Evolutionary conservation across 1,140 invertebrate species (phyloP).

Genomic region (Sycophila sp.): DNA sequence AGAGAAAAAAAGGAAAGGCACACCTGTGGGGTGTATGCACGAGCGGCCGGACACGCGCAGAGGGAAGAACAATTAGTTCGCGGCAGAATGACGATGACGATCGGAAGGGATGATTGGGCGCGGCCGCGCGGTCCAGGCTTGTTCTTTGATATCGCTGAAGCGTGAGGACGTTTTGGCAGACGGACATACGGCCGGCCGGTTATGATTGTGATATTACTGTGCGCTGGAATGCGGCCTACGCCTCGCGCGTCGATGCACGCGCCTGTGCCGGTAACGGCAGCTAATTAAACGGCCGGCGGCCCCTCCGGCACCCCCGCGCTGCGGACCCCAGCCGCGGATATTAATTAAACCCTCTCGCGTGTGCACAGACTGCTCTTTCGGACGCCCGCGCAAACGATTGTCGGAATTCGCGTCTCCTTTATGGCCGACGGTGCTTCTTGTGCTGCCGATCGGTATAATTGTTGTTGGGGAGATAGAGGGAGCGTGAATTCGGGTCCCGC

Average conservation of each 20-base stretch:
- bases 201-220: conserved; percentile 35
- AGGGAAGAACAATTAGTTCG: conserved; percentile 13
- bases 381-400: no score
- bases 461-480: no score
- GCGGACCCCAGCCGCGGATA: neutral
- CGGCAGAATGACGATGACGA: conserved; percentile 33
- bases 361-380: no score
- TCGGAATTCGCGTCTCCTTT: no score
- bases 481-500: neutral
- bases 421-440: no score
- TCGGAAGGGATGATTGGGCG: conserved; percentile 47
- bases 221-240: conserved; percentile 6
- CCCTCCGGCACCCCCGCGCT: neutral
- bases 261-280: no score
- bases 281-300: conserved; percentile 18
- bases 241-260: neutral
- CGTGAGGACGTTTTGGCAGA: conserved; percentile 48
- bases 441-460: no score
- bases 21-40: neutral
- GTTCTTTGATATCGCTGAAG: conserved; percentile 62
- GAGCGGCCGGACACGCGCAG: neutral
- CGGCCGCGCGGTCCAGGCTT: conserved; percentile 22
- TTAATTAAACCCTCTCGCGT: conserved; percentile 35
- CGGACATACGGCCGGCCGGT: neutral
- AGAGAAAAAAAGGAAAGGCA: neutral